These are phyloP conservation scores for Dicerorhinus sumatrensis DNA, from an alignment of 2,113 vertebrate genomes.

Conservation along the genomic window DNA sequence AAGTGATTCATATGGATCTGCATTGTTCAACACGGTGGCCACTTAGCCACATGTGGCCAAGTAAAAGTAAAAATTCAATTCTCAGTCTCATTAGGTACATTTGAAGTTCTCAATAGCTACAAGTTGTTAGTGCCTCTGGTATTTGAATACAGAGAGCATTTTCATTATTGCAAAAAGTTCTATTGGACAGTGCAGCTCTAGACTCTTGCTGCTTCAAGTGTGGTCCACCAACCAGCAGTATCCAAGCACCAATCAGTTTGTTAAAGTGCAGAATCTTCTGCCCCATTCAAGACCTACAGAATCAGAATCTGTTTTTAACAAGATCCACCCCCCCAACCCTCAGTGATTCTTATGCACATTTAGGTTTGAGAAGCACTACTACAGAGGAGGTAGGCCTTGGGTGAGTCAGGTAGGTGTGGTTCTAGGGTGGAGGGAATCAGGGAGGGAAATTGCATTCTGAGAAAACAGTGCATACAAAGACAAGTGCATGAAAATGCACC, in stretches of 20 bases:
- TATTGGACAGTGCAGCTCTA: background rate
- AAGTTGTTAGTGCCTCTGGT: background rate
- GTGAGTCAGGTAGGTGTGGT: background rate
- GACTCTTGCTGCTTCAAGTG: background rate
- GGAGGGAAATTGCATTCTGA: background rate
- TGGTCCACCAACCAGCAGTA: background rate
- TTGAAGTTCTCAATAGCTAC: background rate
- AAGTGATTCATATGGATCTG: background rate
- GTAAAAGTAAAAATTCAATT: background rate
- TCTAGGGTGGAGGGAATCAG: background rate
- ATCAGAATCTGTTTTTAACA: background rate
- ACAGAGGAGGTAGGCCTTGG: background rate
- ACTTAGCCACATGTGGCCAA: background rate
- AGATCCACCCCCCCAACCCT: background rate
- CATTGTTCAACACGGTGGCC: background rate
- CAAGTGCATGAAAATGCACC: background rate
- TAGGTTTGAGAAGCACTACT: background rate
- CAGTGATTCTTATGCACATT: background rate
- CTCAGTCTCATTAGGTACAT: background rate
- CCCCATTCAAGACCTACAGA: background rate
- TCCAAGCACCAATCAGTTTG: background rate
- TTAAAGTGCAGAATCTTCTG: background rate
- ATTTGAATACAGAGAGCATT: background rate
- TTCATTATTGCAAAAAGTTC: background rate
- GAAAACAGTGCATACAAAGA: background rate